Evolutionary conservation across 2,113 vertebrate genomes (phyloP).

Genomic region (Uropsilus gracilis): DNA sequence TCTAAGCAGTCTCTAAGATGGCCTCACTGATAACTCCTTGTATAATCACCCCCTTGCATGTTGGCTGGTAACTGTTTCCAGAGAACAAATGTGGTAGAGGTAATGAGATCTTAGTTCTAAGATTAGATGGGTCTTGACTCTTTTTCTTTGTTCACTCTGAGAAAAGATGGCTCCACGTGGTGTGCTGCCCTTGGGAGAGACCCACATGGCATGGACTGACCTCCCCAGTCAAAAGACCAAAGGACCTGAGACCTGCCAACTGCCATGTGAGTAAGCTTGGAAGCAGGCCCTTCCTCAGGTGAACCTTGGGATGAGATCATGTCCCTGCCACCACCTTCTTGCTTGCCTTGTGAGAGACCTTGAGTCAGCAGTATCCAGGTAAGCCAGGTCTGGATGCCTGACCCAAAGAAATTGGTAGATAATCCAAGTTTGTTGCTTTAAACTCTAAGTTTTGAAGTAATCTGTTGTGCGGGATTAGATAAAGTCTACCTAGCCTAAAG

Average conservation of each 20-base stretch:
- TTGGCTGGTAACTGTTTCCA: background rate
- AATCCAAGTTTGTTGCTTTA: background rate
- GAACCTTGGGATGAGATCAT: background rate
- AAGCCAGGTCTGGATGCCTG: background rate
- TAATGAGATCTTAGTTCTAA: background rate
- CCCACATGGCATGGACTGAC: background rate
- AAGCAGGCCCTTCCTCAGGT: background rate
- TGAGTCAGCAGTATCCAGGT: background rate
- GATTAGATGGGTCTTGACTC: background rate
- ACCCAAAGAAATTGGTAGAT: background rate
- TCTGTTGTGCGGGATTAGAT: background rate
- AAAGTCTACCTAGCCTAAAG: background rate
- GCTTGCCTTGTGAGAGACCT: background rate
- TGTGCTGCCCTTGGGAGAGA: background rate
- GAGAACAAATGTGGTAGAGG: background rate
- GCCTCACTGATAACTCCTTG: background rate
- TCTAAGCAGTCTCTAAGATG: background rate
- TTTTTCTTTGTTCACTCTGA: background rate
- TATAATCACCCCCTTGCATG: background rate
- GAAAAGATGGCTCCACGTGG: background rate
- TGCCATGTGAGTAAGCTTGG: rapidly evolving
- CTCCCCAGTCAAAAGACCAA: background rate
- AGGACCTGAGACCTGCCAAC: background rate
- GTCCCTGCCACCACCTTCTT: no score
- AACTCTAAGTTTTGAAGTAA: background rate